Evolutionary conservation across 2,797 vertebrate genomes (phyloP).

Genomic region (Moxostoma hubbsi): DNA sequence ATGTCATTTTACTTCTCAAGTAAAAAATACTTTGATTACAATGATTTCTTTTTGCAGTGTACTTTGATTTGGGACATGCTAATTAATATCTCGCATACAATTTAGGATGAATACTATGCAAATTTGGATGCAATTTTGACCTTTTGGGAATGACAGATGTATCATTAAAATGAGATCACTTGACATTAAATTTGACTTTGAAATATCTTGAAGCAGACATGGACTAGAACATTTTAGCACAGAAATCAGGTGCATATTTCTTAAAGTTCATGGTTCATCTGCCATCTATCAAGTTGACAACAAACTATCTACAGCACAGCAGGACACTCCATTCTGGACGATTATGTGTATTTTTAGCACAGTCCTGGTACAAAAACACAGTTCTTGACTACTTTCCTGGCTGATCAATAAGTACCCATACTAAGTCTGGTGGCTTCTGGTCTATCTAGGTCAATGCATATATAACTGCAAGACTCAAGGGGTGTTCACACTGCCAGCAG

Average conservation of each 20-base stretch:
- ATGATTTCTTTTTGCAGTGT: no score
- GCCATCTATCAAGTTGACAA: not conserved
- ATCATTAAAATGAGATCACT: not conserved
- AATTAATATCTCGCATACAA: no score
- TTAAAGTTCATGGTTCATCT: not conserved
- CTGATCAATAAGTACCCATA: conserved; percentile 16
- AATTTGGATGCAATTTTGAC: not conserved
- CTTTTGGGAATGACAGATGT: not conserved
- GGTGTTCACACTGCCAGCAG: no score
- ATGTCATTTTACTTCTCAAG: no score
- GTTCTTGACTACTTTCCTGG: conserved; percentile 21
- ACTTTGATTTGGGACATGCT: no score
- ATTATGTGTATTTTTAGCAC: not conserved
- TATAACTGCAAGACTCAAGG: no score
- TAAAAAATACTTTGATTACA: no score
- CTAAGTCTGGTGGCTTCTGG: not conserved
- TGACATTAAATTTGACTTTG: not conserved
- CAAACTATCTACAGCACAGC: not conserved
- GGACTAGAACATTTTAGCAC: not conserved
- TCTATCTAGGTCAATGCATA: conserved; percentile 18
- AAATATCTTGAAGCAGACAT: not conserved
- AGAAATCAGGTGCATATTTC: not conserved
- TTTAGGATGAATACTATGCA: no score
- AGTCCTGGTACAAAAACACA: not conserved
- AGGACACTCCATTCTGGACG: not conserved